Base-by-base conservation (phyloP, 2,888 invertebrate species). In the Agriotes lineatus region DNA sequence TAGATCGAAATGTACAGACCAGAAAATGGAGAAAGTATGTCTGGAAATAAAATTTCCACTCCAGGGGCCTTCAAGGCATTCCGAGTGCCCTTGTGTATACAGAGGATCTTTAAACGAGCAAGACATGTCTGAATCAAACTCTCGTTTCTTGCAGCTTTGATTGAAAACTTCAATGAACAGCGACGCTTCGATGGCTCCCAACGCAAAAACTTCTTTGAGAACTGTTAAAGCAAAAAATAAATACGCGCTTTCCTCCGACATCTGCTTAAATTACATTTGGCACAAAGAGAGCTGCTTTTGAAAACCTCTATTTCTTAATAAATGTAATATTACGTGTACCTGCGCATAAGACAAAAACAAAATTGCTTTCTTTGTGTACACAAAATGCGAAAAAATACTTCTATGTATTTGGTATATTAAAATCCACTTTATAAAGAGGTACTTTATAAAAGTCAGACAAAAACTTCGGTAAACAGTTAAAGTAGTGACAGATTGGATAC, bases 121-220 rank as follows among this genome's bases (percentile, higher is more conserved):
- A 59, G 45, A 67, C 60, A 61, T 63, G 64, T 66, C 54, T 54
- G 59, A 69, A 59, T 65, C 57, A 65, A 66, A 66, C 54, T 52
- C 59, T 60, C 54, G 30, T 63, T 65, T 57, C 61, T 60, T 60
- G 45, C 50, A 65, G 25, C 59, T 65, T 69, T 59, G 65, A 69
- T 69, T 69, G 65, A 59, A 66, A 69, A 65, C 69, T 65, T 65
- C 65, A 69, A 66, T 56, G 65, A 69, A 65, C 54, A 35, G 56
- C 33, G 50, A 65, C 61, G 69, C 65, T 61, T 66, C 60, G 57
- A 60, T 66, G 65, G 65, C 48, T 69, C 25, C 65, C 30, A 42
- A 66, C 61, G 56, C 30, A 65, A 69, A n/a, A 60, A 57, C 52
- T 66, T 48, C 65, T 69, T 69, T 65, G 69, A 69, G 22, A 65